Percentiles rank a stretch among this genome's conserved stretches.
Conservation (phyloP, 2,113 vertebrate species). For the Gymnogyps californianus region DNA sequence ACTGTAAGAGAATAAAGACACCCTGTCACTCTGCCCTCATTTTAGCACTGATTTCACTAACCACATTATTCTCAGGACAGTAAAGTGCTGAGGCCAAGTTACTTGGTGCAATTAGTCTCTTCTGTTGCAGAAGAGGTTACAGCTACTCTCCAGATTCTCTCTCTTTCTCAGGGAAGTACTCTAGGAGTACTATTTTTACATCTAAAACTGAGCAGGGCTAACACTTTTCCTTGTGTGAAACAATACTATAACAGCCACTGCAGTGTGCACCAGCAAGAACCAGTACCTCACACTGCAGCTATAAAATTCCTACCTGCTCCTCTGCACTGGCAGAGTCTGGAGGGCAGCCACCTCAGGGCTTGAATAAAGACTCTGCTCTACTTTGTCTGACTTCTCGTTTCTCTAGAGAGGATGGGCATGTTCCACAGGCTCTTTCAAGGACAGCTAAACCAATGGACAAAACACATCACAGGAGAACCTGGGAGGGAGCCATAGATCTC, state of each 20-base stretch:
- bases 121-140: not conserved
- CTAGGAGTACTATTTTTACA: not conserved
- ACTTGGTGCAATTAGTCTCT: not conserved
- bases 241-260: not conserved
- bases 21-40: not conserved
- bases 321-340: not conserved
- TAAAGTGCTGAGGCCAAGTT: not conserved
- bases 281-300: not conserved
- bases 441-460: not conserved
- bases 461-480: not conserved
- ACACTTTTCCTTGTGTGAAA: not conserved
- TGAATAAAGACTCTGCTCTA: not conserved
- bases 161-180: not conserved
- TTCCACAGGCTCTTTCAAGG: not conserved
- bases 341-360: not conserved
- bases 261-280: not conserved
- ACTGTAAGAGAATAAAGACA: not conserved
- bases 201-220: not conserved
- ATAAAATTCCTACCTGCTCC: not conserved
- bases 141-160: not conserved
- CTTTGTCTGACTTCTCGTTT: not conserved
- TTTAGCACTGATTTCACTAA: not conserved
- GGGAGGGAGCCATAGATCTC: not conserved
- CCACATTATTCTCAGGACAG: not conserved
- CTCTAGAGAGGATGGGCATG: not conserved